A percentile compares a stretch with the other conserved stretches of the same genome.
phyloP scores from a whole-genome alignment of 1,140 invertebrate species.

The Hylyphantes graminicola region DNA sequence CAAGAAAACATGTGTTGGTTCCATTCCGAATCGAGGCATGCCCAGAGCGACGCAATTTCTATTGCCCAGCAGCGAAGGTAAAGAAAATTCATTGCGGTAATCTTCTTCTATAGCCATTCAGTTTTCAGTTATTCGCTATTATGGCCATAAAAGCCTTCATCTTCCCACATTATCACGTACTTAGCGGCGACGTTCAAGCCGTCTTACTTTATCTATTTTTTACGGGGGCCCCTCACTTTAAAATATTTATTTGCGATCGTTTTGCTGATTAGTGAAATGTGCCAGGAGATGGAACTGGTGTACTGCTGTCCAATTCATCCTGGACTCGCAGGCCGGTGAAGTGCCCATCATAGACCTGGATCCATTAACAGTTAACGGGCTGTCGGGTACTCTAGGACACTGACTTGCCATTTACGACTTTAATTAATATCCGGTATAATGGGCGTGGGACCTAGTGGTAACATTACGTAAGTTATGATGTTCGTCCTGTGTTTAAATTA shows the following conservation, averaged over 20 bases:
- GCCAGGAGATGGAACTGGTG: background rate
- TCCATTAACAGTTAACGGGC: slow-evolving; percentile 41
- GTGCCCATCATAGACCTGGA: slow-evolving; percentile 9
- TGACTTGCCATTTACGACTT: slow-evolving; percentile 27
- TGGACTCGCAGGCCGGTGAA: background rate
- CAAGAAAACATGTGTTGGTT: background rate
- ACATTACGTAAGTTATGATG: background rate
- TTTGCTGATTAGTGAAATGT: slow-evolving; percentile 47
- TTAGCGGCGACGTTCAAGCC: slow-evolving; percentile 14
- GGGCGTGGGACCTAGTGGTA: slow-evolving; percentile 20
- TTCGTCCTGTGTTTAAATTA: slow-evolving; percentile 5
- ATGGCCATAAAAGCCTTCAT: slow-evolving; percentile 54
- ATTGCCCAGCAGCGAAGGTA: slow-evolving; percentile 9
- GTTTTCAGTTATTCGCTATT: slow-evolving; percentile 55
- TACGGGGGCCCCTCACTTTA: slow-evolving; percentile 49
- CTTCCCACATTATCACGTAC: slow-evolving; percentile 55
- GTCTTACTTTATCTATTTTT: slow-evolving; percentile 54
- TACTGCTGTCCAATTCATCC: slow-evolving; percentile 13
- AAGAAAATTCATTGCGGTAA: slow-evolving; percentile 49
- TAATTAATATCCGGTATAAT: slow-evolving; percentile 28
- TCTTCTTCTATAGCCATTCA: slow-evolving; percentile 55
- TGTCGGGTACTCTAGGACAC: background rate
- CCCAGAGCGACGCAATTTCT: background rate
- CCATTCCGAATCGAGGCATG: background rate
- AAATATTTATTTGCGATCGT: slow-evolving; percentile 56